Conservation (phyloP, 2,888 invertebrate genomes). For the Ditylenchus weischeri region DNA sequence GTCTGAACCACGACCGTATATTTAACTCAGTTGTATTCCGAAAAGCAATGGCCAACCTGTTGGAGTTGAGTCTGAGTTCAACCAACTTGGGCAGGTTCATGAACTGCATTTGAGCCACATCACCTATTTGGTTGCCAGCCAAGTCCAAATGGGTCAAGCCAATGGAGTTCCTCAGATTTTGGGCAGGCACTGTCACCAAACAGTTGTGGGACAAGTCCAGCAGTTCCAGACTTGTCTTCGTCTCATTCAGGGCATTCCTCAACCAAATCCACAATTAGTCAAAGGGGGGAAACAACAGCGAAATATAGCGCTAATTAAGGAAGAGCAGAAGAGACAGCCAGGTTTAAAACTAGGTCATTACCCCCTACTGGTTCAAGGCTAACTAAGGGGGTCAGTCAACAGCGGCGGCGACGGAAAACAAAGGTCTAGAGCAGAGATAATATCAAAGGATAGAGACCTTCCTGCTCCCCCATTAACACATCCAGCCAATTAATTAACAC, state of each 20-base stretch:
- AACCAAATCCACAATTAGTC: constrained; percentile 10
- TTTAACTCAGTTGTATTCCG: too few relatives aligned
- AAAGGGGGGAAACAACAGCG: too few relatives aligned
- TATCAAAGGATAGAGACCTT: too few relatives aligned
- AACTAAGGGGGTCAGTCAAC: too few relatives aligned
- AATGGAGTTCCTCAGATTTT: constrained; percentile 76
- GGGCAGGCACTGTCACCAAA: constrained; percentile 75
- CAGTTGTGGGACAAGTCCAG: constrained; percentile 80
- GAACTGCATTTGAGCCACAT: constrained; percentile 70
- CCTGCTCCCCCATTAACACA: too few relatives aligned
- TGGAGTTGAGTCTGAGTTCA: constrained; percentile 65
- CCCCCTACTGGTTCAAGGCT: too few relatives aligned
- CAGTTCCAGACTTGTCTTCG: constrained; percentile 65
- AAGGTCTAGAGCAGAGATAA: too few relatives aligned
- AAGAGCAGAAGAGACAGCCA: too few relatives aligned
- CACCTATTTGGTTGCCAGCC: constrained; percentile 74
- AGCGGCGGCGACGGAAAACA: too few relatives aligned
- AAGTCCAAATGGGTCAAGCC: constrained; percentile 73
- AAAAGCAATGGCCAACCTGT: constrained; percentile 58
- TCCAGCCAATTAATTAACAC: neutral
- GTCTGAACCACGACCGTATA: too few relatives aligned
- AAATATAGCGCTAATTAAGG: too few relatives aligned
- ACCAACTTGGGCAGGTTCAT: constrained; percentile 73
- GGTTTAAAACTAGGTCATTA: too few relatives aligned
- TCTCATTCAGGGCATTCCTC: constrained; percentile 49